A percentile compares a stretch with the other conserved stretches of the same genome.
phyloP scores from a whole-genome alignment of 2,888 invertebrate genomes.

The Melinaea menophilus region DNA sequence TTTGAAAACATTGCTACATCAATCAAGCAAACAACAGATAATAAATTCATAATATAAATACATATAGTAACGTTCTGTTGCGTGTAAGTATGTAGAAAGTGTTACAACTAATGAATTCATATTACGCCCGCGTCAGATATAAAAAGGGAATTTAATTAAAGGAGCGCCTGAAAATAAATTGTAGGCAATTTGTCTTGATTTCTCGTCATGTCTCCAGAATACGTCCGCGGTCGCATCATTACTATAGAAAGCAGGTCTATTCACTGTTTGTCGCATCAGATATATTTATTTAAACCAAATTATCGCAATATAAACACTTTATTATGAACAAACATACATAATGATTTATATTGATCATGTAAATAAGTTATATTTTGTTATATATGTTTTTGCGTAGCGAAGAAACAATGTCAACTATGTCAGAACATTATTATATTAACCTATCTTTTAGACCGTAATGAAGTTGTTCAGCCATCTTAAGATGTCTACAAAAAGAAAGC shows the following conservation, averaged over 20 bases:
- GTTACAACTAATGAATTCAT: neutral
- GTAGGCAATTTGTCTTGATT: conserved; percentile 19
- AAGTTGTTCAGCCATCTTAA: conserved; percentile 22
- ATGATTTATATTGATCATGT: too few relatives aligned
- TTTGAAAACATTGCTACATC: too few relatives aligned
- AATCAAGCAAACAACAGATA: too few relatives aligned
- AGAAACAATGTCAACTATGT: neutral
- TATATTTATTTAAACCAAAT: too few relatives aligned
- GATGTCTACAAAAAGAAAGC: conserved; percentile 30
- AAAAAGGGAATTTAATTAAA: conserved; percentile 4
- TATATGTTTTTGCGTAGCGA: neutral
- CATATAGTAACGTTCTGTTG: too few relatives aligned
- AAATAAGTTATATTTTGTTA: neutral
- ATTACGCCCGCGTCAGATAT: conserved; percentile 1
- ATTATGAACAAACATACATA: too few relatives aligned
- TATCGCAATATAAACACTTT: too few relatives aligned
- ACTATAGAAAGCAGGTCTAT: conserved; percentile 21
- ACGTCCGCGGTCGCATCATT: neutral
- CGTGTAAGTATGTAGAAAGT: too few relatives aligned
- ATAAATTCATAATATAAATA: too few relatives aligned
- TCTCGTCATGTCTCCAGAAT: conserved; percentile 7
- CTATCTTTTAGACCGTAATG: conserved; percentile 11
- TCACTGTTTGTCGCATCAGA: conserved; percentile 2
- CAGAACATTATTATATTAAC: neutral
- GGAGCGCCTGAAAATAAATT: conserved; percentile 3